These are phyloP conservation scores for Netelia inedita DNA, from an alignment of 2,888 invertebrate genomes.

Conservation along the genomic window DNA sequence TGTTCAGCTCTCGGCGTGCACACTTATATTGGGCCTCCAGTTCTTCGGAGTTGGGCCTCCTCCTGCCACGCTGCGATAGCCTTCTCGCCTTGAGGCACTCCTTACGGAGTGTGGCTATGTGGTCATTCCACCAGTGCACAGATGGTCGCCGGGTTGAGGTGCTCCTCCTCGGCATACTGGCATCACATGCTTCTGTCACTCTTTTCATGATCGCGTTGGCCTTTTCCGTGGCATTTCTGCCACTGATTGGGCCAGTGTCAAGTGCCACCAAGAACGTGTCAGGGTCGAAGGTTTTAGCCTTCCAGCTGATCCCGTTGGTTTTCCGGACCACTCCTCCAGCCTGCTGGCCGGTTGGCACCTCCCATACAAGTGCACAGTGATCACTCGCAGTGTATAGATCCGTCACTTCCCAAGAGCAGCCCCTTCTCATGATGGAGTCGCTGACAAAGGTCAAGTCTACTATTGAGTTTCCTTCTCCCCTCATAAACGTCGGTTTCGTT, in stretches of 20 bases:
- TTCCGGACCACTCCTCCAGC: neutral
- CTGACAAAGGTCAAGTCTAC: constrained; percentile 72
- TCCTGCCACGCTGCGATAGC: constrained; percentile 18
- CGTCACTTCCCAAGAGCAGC: constrained; percentile 49
- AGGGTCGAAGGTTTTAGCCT: constrained; percentile 12
- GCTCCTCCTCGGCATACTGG: constrained; percentile 52
- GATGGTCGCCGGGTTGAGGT: constrained; percentile 13
- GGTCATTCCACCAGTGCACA: constrained; percentile 62
- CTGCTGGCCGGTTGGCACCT: constrained; percentile 9
- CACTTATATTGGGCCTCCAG: constrained; percentile 54
- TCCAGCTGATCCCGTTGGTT: constrained; percentile 38
- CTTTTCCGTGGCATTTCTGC: constrained; percentile 20
- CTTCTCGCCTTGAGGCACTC: constrained; percentile 41
- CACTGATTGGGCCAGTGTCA: constrained; percentile 40
- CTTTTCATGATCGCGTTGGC: constrained; percentile 38
- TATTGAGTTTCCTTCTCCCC: constrained; percentile 64
- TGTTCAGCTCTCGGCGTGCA: constrained; percentile 36
- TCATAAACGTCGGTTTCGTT: constrained; percentile 63
- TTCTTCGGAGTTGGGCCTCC: constrained; percentile 31
- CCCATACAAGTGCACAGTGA: constrained; percentile 64
- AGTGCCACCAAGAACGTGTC: constrained; percentile 8
- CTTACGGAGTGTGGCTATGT: constrained; percentile 38
- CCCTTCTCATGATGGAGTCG: constrained; percentile 62
- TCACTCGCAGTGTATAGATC: constrained; percentile 64
- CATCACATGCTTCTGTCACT: constrained; percentile 52